phyloP scores from a whole-genome alignment of 2,888 invertebrate genomes.

The Dorcus hopei region DNA sequence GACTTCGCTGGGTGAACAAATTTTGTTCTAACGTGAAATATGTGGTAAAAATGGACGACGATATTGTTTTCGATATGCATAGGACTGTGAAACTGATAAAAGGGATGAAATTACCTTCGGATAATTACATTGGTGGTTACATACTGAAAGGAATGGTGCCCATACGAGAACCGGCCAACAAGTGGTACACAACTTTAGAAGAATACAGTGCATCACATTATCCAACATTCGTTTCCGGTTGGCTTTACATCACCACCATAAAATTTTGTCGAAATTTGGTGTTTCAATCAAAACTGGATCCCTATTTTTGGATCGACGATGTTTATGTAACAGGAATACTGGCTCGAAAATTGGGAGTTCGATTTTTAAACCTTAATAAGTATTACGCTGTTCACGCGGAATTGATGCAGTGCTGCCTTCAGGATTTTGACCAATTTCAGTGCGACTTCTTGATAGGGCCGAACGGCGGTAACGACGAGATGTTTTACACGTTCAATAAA shows the following conservation, averaged over 20 bases:
- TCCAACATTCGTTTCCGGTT: slow-evolving; percentile 77
- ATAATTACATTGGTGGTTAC: slow-evolving; percentile 62
- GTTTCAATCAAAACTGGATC: slow-evolving; percentile 53
- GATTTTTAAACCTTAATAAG: slow-evolving; percentile 56
- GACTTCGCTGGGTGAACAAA: slow-evolving; percentile 69
- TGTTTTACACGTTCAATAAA: slow-evolving; percentile 64
- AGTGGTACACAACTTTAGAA: slow-evolving; percentile 72
- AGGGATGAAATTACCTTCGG: slow-evolving; percentile 41
- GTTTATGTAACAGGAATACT: slow-evolving; percentile 81
- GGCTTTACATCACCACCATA: slow-evolving; percentile 77
- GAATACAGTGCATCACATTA: slow-evolving; percentile 64
- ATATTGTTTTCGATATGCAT: slow-evolving; percentile 69
- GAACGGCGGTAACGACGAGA: slow-evolving; percentile 70
- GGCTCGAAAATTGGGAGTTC: slow-evolving; percentile 57
- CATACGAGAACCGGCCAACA: slow-evolving; percentile 64
- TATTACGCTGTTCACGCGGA: slow-evolving; percentile 71
- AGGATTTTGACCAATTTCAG: slow-evolving; percentile 57
- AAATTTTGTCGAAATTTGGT: slow-evolving; percentile 59
- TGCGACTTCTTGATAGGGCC: slow-evolving; percentile 74
- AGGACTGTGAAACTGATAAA: slow-evolving; percentile 52
- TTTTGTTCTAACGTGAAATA: slow-evolving; percentile 61
- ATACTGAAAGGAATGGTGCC: slow-evolving; percentile 62
- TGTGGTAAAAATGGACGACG: slow-evolving; percentile 80
- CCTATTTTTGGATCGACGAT: slow-evolving; percentile 91
- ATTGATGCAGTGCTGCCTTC: slow-evolving; percentile 70